These are phyloP conservation scores for Tetragnatha montana DNA, from an alignment of 2,888 invertebrate species.

Conservation along the genomic window DNA sequence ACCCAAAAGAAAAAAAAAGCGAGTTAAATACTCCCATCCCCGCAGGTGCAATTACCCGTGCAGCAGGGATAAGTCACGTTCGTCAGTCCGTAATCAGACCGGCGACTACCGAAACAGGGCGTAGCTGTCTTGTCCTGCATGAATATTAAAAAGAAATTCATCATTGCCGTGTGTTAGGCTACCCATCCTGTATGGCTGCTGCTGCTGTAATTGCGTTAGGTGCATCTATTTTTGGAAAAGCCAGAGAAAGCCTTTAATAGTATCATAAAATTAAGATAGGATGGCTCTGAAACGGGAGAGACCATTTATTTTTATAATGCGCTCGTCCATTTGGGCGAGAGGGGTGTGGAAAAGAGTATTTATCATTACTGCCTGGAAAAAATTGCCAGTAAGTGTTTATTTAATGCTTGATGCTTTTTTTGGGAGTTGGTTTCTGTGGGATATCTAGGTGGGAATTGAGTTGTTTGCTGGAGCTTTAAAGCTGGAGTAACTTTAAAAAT, in stretches of 20 bases:
- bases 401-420: no score
- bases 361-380: not conserved
- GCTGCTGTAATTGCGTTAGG: not conserved
- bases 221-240: not conserved
- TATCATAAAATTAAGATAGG: not conserved
- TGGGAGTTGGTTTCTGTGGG: no score
- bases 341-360: not conserved
- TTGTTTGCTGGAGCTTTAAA: no score
- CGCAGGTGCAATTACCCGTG: not conserved
- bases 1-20: not conserved
- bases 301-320: not conserved
- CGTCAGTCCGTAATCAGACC: slow-evolving; percentile 9
- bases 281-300: not conserved
- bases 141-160: slow-evolving; percentile 54
- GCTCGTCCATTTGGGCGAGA: not conserved
- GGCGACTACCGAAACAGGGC: slow-evolving; percentile 9
- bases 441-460: no score
- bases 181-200: not conserved
- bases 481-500: no score
- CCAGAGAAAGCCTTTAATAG: not conserved
- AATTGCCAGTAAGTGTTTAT: not conserved
- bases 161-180: slow-evolving; percentile 19
- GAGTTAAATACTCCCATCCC: not conserved
- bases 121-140: slow-evolving; percentile 11
- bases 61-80: not conserved